Conservation (phyloP, 2,888 invertebrate genomes). For the Chymomyza fuscimana region DNA sequence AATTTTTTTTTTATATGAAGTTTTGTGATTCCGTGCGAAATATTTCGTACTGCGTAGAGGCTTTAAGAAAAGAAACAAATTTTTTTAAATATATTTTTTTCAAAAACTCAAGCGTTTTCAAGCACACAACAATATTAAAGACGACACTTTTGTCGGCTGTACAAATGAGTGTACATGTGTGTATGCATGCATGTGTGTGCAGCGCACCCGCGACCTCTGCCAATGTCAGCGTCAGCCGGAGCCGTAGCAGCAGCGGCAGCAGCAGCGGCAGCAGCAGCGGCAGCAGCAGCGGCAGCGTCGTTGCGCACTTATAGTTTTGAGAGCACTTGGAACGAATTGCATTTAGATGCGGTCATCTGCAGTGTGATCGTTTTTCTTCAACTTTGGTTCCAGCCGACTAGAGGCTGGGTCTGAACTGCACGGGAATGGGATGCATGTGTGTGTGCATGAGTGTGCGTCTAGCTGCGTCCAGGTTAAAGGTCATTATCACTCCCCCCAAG, state of each 20-base stretch:
- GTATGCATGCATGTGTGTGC: background rate
- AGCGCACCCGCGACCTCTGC: slow-evolving; percentile 6
- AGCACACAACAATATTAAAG: too few relatives aligned
- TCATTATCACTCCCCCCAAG: slow-evolving; percentile 46
- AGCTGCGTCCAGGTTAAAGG: slow-evolving; percentile 25
- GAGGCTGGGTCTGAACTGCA: slow-evolving; percentile 34
- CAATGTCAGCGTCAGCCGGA: slow-evolving; percentile 4
- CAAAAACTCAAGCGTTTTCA: too few relatives aligned
- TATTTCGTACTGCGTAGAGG: too few relatives aligned
- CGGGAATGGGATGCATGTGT: slow-evolving; percentile 1
- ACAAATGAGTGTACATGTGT: background rate
- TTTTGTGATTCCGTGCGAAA: too few relatives aligned
- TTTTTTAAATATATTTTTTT: too few relatives aligned
- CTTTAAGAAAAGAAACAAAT: too few relatives aligned
- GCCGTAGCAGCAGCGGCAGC: background rate
- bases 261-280: slow-evolving; percentile 6
- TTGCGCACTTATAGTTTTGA: slow-evolving; percentile 51
- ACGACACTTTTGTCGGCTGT: background rate
- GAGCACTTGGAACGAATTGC: slow-evolving; percentile 76
- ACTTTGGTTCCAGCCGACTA: slow-evolving; percentile 65
- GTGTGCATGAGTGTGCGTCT: background rate
- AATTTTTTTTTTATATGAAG: too few relatives aligned
- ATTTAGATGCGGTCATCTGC: slow-evolving; percentile 78
- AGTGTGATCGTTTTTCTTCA: slow-evolving; percentile 66
- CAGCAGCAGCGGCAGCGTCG: slow-evolving; percentile 12